phyloP scores from a whole-genome alignment of 1,140 invertebrate genomes.

The Heliconius congener region DNA sequence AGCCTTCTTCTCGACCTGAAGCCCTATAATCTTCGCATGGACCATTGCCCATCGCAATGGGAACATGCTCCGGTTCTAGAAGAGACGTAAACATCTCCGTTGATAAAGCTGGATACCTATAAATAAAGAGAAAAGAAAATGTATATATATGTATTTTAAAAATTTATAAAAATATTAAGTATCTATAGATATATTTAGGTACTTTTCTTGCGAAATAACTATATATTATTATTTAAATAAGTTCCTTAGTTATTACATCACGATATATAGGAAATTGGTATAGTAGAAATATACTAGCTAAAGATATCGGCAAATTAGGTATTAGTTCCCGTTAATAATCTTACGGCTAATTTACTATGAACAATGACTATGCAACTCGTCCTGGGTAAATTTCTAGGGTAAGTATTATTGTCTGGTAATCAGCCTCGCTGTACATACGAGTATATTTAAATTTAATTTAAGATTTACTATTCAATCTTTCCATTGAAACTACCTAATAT shows the following conservation, averaged over 20 bases:
- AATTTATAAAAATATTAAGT: neutral
- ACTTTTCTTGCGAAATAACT: too few species aligned
- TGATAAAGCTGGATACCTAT: slow-evolving; percentile 84
- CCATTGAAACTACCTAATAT: neutral
- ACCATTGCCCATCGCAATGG: slow-evolving; percentile 65
- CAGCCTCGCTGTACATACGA: neutral
- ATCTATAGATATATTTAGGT: too few species aligned
- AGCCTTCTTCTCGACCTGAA: slow-evolving; percentile 85
- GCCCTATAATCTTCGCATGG: slow-evolving; percentile 78
- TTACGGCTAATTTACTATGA: slow-evolving; percentile 68
- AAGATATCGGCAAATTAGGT: slow-evolving; percentile 50
- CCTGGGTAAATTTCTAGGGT: slow-evolving; percentile 53
- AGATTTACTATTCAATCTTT: neutral
- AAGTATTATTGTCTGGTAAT: slow-evolving; percentile 42
- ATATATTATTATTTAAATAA: too few species aligned
- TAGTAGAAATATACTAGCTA: neutral
- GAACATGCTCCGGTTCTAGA: slow-evolving; percentile 84
- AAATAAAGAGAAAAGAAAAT: slow-evolving; percentile 30
- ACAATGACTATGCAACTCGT: slow-evolving; percentile 52
- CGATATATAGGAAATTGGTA: neutral
- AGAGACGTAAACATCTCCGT: slow-evolving; percentile 92
- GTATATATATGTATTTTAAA: neutral
- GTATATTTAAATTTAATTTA: neutral
- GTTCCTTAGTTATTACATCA: neutral
- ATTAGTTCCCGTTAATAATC: slow-evolving; percentile 67